Evolutionary conservation across 2,888 invertebrate species (phyloP), one percentile per base, ranked within the genome.

Genomic region (Pachymerium ferrugineum): DNA sequence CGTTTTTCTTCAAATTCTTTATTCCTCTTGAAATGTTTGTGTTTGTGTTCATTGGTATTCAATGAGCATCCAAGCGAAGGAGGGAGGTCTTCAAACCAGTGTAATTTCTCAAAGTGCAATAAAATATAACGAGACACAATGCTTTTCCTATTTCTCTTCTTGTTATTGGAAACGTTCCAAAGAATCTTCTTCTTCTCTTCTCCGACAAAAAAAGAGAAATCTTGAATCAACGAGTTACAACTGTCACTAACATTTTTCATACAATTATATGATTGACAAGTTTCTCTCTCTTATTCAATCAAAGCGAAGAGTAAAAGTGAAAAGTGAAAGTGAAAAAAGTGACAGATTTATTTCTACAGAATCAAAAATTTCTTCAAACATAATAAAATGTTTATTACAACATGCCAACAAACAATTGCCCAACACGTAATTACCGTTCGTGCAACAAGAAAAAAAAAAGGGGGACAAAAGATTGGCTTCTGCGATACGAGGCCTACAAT

Each of bases 41-140:
- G 28, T 28, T 62, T 10, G 62, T 62, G 28, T 62, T 62, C 62
- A 62, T 62, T 62, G 62, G 62, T 62, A 62, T 62, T 62, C 62
- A 62, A 62, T 62, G 62, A 62, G 62, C 62, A 62, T 62, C 62
- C 62, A 62, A 62, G 62, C 28, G 62, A n/a, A n/a, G n/a, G n/a
- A n/a, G n/a, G n/a, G n/a, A n/a, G 62, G 62, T 22, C 62, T 62
- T 62, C 62, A 19, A 16, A 62, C 12, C 62, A 62, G 62, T 62
- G 62, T 62, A 62, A 62, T 62, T 62, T 62, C 62, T 62, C 62
- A 62, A 62, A 62, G 62, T 62, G 62, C 62, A 62, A 62, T 62
- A 62, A 62, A 62, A 62, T 25, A 62, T 62, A 62, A 62, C 62
- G 62, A 62, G 25, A 62, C 62, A 62, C 62, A 62, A 62, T 62